These are phyloP conservation scores for Hirtodrosophila trivittata DNA, from an alignment of 2,888 invertebrate species.

Conservation along the genomic window DNA sequence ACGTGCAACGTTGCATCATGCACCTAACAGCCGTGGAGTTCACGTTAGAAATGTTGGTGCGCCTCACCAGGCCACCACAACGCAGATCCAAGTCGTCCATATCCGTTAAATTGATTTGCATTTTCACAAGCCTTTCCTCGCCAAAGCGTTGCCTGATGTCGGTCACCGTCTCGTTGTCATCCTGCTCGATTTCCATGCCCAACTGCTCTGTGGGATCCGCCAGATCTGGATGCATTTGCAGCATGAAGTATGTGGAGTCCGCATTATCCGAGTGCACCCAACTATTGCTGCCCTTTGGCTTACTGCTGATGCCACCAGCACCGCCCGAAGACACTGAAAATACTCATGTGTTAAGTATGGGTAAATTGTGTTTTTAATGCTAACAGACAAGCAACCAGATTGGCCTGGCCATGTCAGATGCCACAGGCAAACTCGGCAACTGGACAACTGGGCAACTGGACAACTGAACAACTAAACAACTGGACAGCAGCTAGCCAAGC, in stretches of 20 bases:
- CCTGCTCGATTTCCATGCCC: constrained; percentile 90
- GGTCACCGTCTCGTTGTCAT: constrained; percentile 89
- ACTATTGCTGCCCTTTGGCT: constrained; percentile 40
- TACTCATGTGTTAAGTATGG: constrained; percentile 4
- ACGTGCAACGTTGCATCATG: constrained; percentile 91
- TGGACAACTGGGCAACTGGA: constrained; percentile 4
- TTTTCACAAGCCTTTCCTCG: constrained; percentile 86
- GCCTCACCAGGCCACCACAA: constrained; percentile 89
- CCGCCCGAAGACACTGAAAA: constrained; percentile 51
- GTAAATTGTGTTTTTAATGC: constrained; percentile 9
- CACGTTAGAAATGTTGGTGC: constrained; percentile 87
- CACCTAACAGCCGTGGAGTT: constrained; percentile 88
- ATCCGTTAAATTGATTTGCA: constrained; percentile 90
- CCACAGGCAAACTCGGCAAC: constrained; percentile 9
- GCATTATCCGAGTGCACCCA: constrained; percentile 82
- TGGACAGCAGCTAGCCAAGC: constrained; percentile 27
- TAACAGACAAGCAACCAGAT: constrained; percentile 35
- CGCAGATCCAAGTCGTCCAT: constrained; percentile 90
- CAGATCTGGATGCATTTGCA: constrained; percentile 90
- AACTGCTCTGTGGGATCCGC: constrained; percentile 90
- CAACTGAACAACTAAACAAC: not conserved
- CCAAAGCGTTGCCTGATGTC: constrained; percentile 90
- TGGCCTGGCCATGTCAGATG: constrained; percentile 15
- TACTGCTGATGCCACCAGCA: constrained; percentile 8
- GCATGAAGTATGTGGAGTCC: constrained; percentile 86